Percentiles rank a stretch among this genome's conserved stretches.
These are phyloP conservation scores for Leptodirus hochenwartii DNA, from an alignment of 2,888 invertebrate species.

Conservation along the genomic window DNA sequence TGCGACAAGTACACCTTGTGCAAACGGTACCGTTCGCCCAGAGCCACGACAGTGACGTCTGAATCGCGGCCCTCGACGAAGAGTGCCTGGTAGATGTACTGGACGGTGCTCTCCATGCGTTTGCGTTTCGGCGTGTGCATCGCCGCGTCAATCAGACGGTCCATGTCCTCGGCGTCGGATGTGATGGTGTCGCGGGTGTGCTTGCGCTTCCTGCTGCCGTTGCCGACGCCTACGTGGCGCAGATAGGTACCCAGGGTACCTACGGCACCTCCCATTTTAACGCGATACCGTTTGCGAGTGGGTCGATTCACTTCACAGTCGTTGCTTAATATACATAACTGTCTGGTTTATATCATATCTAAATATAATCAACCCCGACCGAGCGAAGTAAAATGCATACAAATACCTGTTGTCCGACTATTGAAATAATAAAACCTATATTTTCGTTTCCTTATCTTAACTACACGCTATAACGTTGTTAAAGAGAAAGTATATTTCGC, in stretches of 20 bases:
- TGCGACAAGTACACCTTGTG: slow-evolving; percentile 67
- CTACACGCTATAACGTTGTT: too few species aligned
- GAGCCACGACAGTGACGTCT: slow-evolving; percentile 51
- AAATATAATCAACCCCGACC: too few species aligned
- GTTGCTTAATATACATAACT: too few species aligned
- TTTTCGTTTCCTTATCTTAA: too few species aligned
- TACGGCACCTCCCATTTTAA: slow-evolving; percentile 29
- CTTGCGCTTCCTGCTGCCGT: slow-evolving; percentile 34
- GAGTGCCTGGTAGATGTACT: slow-evolving; percentile 61
- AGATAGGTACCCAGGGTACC: slow-evolving; percentile 23
- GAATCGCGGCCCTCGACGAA: slow-evolving; percentile 59
- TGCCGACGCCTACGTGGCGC: slow-evolving; percentile 25
- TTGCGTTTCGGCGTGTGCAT: slow-evolving; percentile 47
- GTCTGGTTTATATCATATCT: too few species aligned
- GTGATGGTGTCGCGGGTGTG: too few species aligned
- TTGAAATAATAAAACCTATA: too few species aligned
- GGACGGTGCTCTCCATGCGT: slow-evolving; percentile 50
- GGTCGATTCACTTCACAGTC: slow-evolving; percentile 4
- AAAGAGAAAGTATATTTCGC: too few species aligned
- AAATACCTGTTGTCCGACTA: too few species aligned
- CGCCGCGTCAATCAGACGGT: slow-evolving; percentile 33
- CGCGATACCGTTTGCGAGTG: slow-evolving; percentile 2
- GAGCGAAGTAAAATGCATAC: too few species aligned
- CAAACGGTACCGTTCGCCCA: slow-evolving; percentile 52
- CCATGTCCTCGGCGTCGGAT: slow-evolving; percentile 31